Conservation (phyloP, 2,113 vertebrate genomes). For the Hydrolagus affinis region DNA sequence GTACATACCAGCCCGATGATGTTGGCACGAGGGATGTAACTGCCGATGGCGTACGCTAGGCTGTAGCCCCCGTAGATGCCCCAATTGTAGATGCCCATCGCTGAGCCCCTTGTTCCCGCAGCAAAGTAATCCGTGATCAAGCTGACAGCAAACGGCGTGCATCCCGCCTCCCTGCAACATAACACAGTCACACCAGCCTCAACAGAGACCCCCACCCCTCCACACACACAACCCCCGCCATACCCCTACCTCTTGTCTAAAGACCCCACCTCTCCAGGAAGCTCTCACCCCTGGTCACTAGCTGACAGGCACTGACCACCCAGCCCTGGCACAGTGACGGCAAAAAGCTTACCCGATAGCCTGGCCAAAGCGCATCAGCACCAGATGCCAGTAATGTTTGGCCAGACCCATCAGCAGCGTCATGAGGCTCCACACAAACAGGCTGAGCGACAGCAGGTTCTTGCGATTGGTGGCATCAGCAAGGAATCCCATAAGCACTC, state of each 20-base stretch:
- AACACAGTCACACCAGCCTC: neutral
- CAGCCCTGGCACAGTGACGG: too few species aligned
- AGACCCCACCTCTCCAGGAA: neutral
- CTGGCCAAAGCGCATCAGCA: slow-evolving; percentile 33
- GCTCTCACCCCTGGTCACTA: neutral
- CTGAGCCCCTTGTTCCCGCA: slow-evolving; percentile 19
- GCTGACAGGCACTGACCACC: too few species aligned
- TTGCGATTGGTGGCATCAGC: slow-evolving; percentile 31
- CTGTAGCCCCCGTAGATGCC: slow-evolving; percentile 34
- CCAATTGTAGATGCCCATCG: slow-evolving; percentile 34
- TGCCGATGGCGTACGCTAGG: slow-evolving; percentile 24
- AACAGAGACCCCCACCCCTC: too few species aligned
- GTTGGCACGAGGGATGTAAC: slow-evolving; percentile 29
- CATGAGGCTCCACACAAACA: slow-evolving; percentile 34
- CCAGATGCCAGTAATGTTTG: slow-evolving; percentile 30
- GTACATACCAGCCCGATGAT: slow-evolving; percentile 30
- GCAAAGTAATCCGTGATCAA: slow-evolving; percentile 34
- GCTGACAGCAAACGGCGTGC: slow-evolving; percentile 33
- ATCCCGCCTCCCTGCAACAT: slow-evolving; percentile 31
- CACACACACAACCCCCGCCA: too few species aligned
- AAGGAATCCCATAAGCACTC: slow-evolving; percentile 25
- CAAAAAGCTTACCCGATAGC: slow-evolving; percentile 25
- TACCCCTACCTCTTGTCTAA: too few species aligned
- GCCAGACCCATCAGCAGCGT: slow-evolving; percentile 31
- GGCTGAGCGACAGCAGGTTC: slow-evolving; percentile 20